phyloP scores from a whole-genome alignment of 2,113 vertebrate species.

The Pipra filicauda region DNA sequence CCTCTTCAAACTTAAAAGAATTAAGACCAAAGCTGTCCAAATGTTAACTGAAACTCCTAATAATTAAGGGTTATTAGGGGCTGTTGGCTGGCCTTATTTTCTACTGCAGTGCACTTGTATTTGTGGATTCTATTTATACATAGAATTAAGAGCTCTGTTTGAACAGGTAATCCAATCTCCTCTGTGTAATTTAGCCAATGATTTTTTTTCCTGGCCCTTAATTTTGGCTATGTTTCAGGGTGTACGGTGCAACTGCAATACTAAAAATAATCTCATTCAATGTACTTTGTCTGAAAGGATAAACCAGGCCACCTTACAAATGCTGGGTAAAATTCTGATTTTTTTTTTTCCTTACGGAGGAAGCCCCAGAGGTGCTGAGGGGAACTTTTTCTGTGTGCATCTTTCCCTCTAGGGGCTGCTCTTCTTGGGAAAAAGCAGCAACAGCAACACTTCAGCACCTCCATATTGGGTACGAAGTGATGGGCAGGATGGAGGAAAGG shows the following conservation, averaged over 20 bases:
- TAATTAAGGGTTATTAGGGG: constrained; percentile 39
- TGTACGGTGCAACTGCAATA: neutral
- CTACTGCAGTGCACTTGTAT: neutral
- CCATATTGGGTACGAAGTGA: neutral
- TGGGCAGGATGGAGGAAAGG: neutral
- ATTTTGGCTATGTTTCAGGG: constrained; percentile 33
- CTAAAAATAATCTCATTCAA: constrained; percentile 23
- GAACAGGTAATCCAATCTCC: constrained; percentile 49
- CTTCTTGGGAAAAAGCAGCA: neutral
- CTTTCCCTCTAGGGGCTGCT: constrained; percentile 45
- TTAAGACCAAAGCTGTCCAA: constrained; percentile 57
- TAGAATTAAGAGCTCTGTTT: constrained; percentile 50
- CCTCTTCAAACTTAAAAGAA: constrained; percentile 52
- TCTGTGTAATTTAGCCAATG: constrained; percentile 40
- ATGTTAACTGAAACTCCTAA: constrained; percentile 52
- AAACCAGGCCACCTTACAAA: neutral
- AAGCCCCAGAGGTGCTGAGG: neutral
- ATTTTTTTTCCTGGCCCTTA: neutral
- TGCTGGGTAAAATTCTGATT: neutral
- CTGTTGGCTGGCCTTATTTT: constrained; percentile 28
- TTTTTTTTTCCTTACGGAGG: neutral
- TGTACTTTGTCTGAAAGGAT: neutral
- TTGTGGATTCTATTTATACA: constrained; percentile 30
- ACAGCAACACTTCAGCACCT: neutral
- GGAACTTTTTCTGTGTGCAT: neutral